Evolutionary conservation across 2,113 vertebrate species (phyloP).

Genomic region (Hassar affinis): DNA sequence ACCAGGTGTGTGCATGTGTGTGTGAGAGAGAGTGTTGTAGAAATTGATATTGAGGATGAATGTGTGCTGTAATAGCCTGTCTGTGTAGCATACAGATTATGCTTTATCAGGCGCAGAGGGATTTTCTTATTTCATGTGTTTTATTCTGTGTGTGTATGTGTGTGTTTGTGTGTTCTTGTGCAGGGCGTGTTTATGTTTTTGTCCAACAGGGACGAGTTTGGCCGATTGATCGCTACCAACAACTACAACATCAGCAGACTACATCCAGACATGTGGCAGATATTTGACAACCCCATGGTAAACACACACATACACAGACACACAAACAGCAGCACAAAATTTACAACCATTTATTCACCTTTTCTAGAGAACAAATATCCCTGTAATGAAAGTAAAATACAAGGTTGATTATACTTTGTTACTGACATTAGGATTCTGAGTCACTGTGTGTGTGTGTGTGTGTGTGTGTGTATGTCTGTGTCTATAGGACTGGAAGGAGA

Average conservation of each 20-base stretch:
- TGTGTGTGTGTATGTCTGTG: conserved; percentile 27
- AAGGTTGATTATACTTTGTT: not conserved
- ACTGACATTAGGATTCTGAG: not conserved
- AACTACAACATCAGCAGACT: conserved; percentile 73
- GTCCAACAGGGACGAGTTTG: conserved; percentile 77
- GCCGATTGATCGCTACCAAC: conserved; percentile 68
- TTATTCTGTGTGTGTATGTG: conserved; percentile 65
- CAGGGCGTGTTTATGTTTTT: conserved; percentile 79
- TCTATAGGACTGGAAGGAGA: conserved; percentile 77
- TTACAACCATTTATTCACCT: not conserved
- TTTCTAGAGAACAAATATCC: not conserved
- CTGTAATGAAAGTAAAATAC: not conserved
- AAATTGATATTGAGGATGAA: not conserved
- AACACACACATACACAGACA: conserved; percentile 9
- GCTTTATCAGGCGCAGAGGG: not conserved
- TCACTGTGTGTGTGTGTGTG: conserved; percentile 27
- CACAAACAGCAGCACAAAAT: not conserved
- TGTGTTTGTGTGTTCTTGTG: conserved; percentile 21
- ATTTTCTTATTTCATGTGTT: not conserved
- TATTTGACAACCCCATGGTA: conserved; percentile 77
- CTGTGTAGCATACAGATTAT: not conserved
- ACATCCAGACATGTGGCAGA: conserved; percentile 79
- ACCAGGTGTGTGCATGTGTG: conserved; percentile 63
- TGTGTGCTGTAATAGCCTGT: conserved; percentile 55
- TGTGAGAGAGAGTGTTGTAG: conserved; percentile 60